These are phyloP conservation scores for Ptychoptera albimana DNA, from an alignment of 2,888 invertebrate species.

Conservation along the genomic window DNA sequence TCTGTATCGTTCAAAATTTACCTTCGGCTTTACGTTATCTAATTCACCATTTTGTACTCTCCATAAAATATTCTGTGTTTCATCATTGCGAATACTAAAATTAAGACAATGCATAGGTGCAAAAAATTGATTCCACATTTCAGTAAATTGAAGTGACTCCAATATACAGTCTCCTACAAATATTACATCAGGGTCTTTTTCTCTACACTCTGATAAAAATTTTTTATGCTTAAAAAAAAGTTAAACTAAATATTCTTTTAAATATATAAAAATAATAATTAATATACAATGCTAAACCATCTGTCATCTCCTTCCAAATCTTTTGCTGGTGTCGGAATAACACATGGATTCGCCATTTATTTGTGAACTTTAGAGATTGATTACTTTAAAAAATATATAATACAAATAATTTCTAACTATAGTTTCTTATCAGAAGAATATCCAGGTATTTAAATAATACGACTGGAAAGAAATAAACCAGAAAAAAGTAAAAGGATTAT, in stretches of 20 bases:
- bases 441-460: too few relatives aligned
- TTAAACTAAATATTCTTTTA: slow-evolving; percentile 15
- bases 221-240: slow-evolving; percentile 53
- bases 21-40: slow-evolving; percentile 78
- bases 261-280: slow-evolving; percentile 8
- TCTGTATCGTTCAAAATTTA: slow-evolving; percentile 20
- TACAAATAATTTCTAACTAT: too few relatives aligned
- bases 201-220: slow-evolving; percentile 69
- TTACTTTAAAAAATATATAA: too few relatives aligned
- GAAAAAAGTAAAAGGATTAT: too few relatives aligned
- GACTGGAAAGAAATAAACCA: too few relatives aligned
- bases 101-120: slow-evolving; percentile 84
- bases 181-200: slow-evolving; percentile 83
- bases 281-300: slow-evolving; percentile 61
- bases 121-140: slow-evolving; percentile 81
- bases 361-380: background rate
- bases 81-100: slow-evolving; percentile 69
- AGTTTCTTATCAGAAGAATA: too few relatives aligned
- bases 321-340: slow-evolving; percentile 49
- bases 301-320: slow-evolving; percentile 73
- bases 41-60: slow-evolving; percentile 77
- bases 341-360: slow-evolving; percentile 51
- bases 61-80: slow-evolving; percentile 81
- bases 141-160: slow-evolving; percentile 64
- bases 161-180: slow-evolving; percentile 83